Base-by-base conservation (phyloP, 2,113 vertebrate species). In the Rousettus leschenaultii region DNA sequence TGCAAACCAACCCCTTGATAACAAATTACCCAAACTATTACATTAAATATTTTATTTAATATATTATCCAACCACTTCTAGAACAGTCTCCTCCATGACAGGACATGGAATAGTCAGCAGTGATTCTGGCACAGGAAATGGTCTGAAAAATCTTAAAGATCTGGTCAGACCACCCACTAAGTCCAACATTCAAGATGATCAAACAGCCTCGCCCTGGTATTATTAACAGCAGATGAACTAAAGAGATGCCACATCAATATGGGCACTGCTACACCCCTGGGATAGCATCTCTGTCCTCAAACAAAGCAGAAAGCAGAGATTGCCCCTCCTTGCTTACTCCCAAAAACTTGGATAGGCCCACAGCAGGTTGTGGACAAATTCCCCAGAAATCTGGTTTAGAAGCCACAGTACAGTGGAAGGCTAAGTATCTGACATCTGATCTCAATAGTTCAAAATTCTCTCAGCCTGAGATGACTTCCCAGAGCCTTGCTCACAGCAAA, bases 11-110 rank as follows among this genome's bases (percentile, higher is more conserved):
- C 35, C 28, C 91, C 38, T 71, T 83, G 26, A 51, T 84, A 91
- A 92, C 71, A 91, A 95, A 97, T 88, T 65, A 93, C 33, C n/a
- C 83, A 96, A 95, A 94, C 43, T 92, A 87, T 30, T 70, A 94
- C 21, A 82, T 80, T 94, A 80, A 89, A 43, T 80, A 90, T 94
- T 95, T 96, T 95, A 97, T 97, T 97, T 91, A 87, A 92, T 28
- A 61, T 57, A 92, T 91, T 95, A 95, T 74, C 43, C 78, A 85
- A 82, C 15, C 87, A 97, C 30, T 93, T 94, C 85, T 88, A 94
- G 38, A 92, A 95, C 21, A 94, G 35, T 21, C 71, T 80, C 28
- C 59, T 88, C 65, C 35, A 73, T 78, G 9, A 68, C 57, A 96
- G 30, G 35, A 19, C 57, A 93, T 30, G 28, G 24, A 93, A 85